phyloP scores from a whole-genome alignment of 2,113 vertebrate genomes.

The Smithornis capensis region DNA sequence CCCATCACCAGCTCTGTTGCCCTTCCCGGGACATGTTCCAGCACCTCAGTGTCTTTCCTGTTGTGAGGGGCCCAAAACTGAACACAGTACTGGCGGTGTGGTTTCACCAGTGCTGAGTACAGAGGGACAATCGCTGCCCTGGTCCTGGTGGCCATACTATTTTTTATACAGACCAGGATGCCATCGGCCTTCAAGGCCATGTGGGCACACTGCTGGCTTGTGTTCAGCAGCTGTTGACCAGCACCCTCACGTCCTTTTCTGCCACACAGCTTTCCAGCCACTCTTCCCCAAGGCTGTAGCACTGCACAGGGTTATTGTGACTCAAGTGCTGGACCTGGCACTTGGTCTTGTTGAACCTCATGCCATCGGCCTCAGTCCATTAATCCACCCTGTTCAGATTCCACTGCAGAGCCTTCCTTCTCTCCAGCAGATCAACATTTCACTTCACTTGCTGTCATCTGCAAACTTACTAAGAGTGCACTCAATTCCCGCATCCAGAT shows the following conservation, averaged over 20 bases:
- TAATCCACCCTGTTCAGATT: not conserved
- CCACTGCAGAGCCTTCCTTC: not conserved
- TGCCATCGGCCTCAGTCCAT: not conserved
- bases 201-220: not conserved
- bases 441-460: not conserved
- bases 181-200: not conserved
- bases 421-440: not conserved
- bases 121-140: accelerated
- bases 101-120: not conserved
- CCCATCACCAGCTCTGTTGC: not conserved
- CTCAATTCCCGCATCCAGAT: accelerated
- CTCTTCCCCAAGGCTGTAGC: no score
- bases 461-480: not conserved
- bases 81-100: not conserved
- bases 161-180: not conserved
- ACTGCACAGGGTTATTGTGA: not conserved
- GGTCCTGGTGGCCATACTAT: not conserved
- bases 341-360: not conserved
- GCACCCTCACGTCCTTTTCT: not conserved
- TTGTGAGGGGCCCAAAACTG: not conserved
- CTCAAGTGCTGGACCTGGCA: not conserved
- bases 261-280: not conserved
- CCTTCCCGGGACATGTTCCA: accelerated
- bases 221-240: not conserved
- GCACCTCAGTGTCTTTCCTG: not conserved